These are phyloP conservation scores for Hofmannophila pseudospretella DNA, from an alignment of 2,888 invertebrate species.

Conservation along the genomic window DNA sequence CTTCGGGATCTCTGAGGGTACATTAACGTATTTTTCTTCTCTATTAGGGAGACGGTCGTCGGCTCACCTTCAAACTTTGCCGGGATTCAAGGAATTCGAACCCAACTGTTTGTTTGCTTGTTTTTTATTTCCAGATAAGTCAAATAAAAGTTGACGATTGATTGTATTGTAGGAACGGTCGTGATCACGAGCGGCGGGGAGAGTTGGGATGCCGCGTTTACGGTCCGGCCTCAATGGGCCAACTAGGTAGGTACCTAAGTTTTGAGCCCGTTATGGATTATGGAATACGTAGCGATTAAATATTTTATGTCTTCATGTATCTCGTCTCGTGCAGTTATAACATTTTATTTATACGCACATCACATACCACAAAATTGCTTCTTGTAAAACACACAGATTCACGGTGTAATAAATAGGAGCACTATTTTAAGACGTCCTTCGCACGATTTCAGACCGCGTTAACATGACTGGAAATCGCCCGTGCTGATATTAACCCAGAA, in stretches of 20 bases:
- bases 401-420: constrained; percentile 55
- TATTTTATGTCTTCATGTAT: constrained; percentile 33
- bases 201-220: constrained; percentile 48
- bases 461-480: constrained; percentile 58
- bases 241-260: constrained; percentile 39
- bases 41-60: constrained; percentile 70
- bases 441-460: constrained; percentile 56
- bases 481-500: constrained; percentile 54
- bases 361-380: constrained; percentile 6
- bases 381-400: constrained; percentile 47
- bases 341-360: constrained; percentile 32
- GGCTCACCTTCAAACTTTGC: constrained; percentile 71
- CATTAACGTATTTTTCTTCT: constrained; percentile 78
- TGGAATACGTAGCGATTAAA: constrained; percentile 26
- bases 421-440: constrained; percentile 72
- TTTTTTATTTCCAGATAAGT: constrained; percentile 68
- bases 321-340: constrained; percentile 28
- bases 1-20: constrained; percentile 74
- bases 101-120: constrained; percentile 57
- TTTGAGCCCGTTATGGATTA: constrained; percentile 36
- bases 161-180: constrained; percentile 61
- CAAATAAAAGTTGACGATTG: constrained; percentile 76
- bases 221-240: constrained; percentile 30
- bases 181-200: constrained; percentile 49
- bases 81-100: constrained; percentile 54